phyloP scores from a whole-genome alignment of 2,797 vertebrate genomes.

The Sebastes goodei region DNA sequence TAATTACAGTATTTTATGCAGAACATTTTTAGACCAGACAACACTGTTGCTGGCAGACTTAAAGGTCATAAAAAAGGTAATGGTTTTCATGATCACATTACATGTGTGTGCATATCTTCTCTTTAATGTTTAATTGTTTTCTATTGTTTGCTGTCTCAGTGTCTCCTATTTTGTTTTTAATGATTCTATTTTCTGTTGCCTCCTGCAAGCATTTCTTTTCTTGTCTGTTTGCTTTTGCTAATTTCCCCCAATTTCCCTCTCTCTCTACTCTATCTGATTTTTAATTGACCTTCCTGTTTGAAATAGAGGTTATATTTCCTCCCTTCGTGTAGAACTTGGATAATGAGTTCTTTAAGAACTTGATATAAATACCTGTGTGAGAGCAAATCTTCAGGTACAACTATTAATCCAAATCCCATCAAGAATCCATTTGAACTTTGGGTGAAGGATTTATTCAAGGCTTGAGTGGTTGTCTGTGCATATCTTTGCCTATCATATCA shows the following conservation, averaged over 20 bases:
- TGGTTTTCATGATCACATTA: too few species aligned
- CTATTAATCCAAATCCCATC: neutral
- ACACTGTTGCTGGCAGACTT: too few species aligned
- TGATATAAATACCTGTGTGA: neutral
- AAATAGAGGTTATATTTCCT: neutral
- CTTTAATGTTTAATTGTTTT: neutral
- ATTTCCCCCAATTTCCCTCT: neutral
- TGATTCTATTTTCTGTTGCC: neutral
- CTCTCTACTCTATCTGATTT: neutral
- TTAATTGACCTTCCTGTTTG: conserved; percentile 1
- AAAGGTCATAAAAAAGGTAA: too few species aligned
- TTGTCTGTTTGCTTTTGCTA: neutral
- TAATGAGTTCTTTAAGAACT: neutral
- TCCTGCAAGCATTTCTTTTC: neutral
- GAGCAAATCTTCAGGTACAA: neutral
- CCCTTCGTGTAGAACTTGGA: neutral
- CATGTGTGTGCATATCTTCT: neutral
- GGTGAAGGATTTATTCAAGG: conserved; percentile 10
- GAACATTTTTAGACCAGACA: too few species aligned
- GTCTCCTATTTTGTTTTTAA: neutral
- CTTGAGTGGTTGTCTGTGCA: neutral
- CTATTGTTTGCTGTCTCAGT: neutral
- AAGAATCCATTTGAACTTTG: neutral
- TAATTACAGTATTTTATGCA: too few species aligned
- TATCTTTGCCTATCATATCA: neutral